phyloP scores from a whole-genome alignment of 1,140 invertebrate species.

The Leptinotarsa texana region DNA sequence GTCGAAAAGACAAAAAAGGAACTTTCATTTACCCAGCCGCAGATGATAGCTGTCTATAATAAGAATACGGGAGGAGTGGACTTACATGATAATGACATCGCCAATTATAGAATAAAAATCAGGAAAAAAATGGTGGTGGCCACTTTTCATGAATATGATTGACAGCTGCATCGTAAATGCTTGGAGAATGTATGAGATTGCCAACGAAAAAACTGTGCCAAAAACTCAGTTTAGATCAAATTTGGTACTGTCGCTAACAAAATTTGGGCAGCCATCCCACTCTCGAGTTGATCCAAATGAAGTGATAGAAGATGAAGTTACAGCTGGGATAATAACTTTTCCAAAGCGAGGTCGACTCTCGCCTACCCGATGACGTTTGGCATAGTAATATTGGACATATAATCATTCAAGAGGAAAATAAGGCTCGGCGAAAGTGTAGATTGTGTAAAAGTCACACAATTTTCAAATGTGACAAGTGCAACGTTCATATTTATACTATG shows the following conservation, averaged over 20 bases:
- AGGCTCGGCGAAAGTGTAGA: neutral
- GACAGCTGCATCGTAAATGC: too few species aligned
- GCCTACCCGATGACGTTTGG: neutral
- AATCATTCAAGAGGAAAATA: constrained; percentile 10
- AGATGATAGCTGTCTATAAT: neutral
- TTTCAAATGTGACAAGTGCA: constrained; percentile 1
- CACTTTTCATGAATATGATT: neutral
- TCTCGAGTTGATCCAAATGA: too few species aligned
- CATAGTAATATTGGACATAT: neutral
- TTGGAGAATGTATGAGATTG: too few species aligned
- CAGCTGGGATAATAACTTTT: too few species aligned
- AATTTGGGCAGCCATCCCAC: too few species aligned
- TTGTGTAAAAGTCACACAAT: constrained; percentile 13
- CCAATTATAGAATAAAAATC: neutral
- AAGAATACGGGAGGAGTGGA: constrained; percentile 4
- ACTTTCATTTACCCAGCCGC: neutral
- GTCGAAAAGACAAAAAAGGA: neutral
- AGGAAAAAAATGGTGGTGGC: constrained; percentile 9
- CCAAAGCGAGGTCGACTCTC: too few species aligned
- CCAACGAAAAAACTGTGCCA: too few species aligned
- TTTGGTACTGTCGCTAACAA: too few species aligned
- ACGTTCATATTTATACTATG: constrained; percentile 5
- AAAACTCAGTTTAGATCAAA: too few species aligned
- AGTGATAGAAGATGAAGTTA: too few species aligned
- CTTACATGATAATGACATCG: neutral